Base-by-base conservation (phyloP, 2,797 vertebrate genomes). In the Paratrypauchen microcephalus region DNA sequence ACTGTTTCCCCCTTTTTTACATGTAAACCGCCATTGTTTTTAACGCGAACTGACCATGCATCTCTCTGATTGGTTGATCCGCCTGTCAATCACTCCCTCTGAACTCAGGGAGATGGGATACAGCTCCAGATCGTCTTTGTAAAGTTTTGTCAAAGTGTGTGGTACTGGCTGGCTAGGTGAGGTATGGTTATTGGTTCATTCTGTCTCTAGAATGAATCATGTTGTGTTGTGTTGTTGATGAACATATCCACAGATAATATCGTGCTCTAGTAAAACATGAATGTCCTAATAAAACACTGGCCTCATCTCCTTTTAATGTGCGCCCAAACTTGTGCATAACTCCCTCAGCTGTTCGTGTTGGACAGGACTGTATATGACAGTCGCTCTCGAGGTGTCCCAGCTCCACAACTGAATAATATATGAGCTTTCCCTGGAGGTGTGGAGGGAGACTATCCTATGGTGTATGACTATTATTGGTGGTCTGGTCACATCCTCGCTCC, bases 401-500 rank as follows among this genome's bases (percentile, higher is more conserved):
- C 70, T 57, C 24, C 50, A 69, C 54, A 36, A 77, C 75, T 81
- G 50, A 84, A 89, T 89, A 73, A 89, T 82, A 78, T 74, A 85
- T 87, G 24, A 66, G 83, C 73, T 81, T 70, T 79, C 57, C 75
- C n/a, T 57, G 62, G 66, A 73, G 63, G 69, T 76, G 61, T 77
- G 75, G 73, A 32, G 26, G 82, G 68, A 73, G 68, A 65, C 73
- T 66, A 66, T 62, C 68, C 23, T 28, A 66, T 69, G 23, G 60
- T 47, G 28, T 2, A 39, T 15, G 18, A 18, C 6, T 54, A 26
- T 73, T 75, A 77, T 82, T 86, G 74, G 75, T 71, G 76, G 75
- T 82, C 82, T 71, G 68, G 78, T 87, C 86, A 81, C 86, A 87
- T 85, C 80, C 71, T 78, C 55, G 75, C 73, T 57, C 52, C 55